Conservation (phyloP, 2,888 invertebrate species). For the Euphydryas editha region DNA sequence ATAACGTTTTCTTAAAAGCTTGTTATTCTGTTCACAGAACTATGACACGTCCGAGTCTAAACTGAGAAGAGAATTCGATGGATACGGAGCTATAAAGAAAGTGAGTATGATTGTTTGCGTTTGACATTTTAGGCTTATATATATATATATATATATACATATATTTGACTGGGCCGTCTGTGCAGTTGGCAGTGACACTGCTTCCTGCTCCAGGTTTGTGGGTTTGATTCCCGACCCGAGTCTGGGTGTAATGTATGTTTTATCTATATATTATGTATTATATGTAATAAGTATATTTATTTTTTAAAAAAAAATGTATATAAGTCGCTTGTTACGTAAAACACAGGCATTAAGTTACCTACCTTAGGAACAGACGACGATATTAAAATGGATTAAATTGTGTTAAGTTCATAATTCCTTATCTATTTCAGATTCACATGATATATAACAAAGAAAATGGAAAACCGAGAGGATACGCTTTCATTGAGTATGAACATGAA, state of each 20-base stretch:
- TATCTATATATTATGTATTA: no score
- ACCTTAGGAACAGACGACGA: no score
- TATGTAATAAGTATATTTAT: no score
- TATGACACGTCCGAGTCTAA: constrained; percentile 99
- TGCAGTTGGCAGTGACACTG: no score
- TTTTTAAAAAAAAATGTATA: no score
- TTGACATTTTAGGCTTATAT: neutral
- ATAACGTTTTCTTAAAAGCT: no score
- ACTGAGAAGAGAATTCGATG: constrained; percentile 97
- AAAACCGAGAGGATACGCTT: constrained; percentile 99
- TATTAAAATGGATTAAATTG: no score
- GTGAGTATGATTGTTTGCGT: constrained; percentile 73
- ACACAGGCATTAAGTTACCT: no score
- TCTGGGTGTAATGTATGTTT: no score
- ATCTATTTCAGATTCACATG: constrained; percentile 91
- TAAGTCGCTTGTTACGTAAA: no score
- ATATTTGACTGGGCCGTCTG: no score
- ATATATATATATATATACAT: no score
- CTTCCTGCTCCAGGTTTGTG: neutral
- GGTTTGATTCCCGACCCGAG: neutral
- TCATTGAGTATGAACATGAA: constrained; percentile 99
- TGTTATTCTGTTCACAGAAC: constrained; percentile 88
- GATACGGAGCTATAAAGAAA: constrained; percentile 98
- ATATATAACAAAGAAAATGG: constrained; percentile 93
- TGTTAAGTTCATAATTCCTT: neutral